Evolutionary conservation across 2,797 vertebrate genomes (phyloP).

Genomic region (Ispidina lecontei): DNA sequence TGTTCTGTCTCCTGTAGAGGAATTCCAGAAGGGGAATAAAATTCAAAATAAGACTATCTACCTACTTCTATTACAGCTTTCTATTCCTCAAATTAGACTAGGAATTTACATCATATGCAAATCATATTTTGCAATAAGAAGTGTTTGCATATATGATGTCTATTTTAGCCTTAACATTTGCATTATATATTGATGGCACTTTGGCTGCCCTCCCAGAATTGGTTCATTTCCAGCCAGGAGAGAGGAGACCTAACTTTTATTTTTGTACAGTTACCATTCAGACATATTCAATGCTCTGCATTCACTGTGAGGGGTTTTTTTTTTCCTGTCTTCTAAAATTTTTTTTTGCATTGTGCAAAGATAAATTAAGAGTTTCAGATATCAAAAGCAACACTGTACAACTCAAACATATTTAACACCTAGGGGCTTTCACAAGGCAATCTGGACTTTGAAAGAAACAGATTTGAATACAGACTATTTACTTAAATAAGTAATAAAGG

Average conservation of each 20-base stretch:
- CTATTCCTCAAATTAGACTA: background rate
- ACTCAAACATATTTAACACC: background rate
- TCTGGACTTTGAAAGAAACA: background rate
- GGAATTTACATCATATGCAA: background rate
- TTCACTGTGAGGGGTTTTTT: background rate
- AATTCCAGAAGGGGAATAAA: background rate
- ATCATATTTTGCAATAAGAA: background rate
- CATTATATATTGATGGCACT: background rate
- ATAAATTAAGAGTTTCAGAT: background rate
- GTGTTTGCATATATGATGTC: background rate
- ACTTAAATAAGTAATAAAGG: constrained; percentile 16
- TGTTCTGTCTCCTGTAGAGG: background rate
- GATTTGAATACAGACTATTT: background rate
- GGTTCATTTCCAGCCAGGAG: background rate
- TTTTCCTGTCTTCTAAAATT: background rate
- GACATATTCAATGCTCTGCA: background rate
- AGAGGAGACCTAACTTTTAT: background rate
- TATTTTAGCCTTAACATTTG: background rate
- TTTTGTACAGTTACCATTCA: background rate
- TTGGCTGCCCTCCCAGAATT: background rate
- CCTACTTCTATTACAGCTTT: background rate
- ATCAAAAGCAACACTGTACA: background rate
- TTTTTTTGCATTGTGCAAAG: background rate
- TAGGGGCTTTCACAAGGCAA: background rate
- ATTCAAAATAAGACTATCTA: background rate